Evolutionary conservation across 2,113 vertebrate species (phyloP).

Genomic region (Danionella cerebrum): DNA sequence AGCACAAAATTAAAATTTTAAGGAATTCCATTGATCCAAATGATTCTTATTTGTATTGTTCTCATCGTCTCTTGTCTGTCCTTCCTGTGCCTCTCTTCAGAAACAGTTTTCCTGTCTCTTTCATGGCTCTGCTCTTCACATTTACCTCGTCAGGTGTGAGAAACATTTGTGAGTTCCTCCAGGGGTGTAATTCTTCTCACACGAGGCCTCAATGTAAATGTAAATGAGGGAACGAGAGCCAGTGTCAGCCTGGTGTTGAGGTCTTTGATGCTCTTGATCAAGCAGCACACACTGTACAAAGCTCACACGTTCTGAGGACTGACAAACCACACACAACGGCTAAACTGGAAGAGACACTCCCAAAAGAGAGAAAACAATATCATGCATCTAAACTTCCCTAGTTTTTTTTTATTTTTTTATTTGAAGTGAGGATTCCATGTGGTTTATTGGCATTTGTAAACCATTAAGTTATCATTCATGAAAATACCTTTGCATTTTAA

Average conservation of each 20-base stretch:
- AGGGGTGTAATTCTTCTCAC: neutral
- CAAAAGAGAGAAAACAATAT: no score
- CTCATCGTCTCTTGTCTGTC: neutral
- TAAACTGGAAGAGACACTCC: no score
- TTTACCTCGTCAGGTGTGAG: neutral
- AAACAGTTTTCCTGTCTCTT: neutral
- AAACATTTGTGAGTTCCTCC: neutral
- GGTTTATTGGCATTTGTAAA: no score
- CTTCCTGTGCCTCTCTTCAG: neutral
- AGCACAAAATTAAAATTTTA: no score
- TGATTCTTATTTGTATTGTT: no score
- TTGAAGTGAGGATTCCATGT: no score
- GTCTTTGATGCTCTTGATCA: constrained; percentile 1
- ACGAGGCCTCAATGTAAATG: neutral
- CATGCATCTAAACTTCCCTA: no score
- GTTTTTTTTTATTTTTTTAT: no score
- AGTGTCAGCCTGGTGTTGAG: constrained; percentile 1
- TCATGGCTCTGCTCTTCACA: neutral
- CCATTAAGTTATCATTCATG: no score
- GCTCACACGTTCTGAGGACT: neutral
- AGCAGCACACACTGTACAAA: neutral
- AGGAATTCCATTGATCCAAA: no score
- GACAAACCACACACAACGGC: no score
- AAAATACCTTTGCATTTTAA: no score
- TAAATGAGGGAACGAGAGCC: neutral